Conservation (phyloP, 2,888 invertebrate genomes). For the Lottia scabra region DNA sequence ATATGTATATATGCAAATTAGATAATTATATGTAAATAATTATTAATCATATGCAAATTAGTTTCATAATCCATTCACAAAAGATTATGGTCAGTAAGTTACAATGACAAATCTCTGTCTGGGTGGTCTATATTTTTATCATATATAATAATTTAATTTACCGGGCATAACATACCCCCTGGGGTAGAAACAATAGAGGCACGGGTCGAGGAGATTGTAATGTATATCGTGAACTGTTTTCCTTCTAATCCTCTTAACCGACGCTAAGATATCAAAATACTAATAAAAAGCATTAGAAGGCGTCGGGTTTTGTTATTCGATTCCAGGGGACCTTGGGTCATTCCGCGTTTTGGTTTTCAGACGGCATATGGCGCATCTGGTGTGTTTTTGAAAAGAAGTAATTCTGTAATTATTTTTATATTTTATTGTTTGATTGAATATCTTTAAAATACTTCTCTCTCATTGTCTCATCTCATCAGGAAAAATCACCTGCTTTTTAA, state of each 20-base stretch:
- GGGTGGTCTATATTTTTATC: no score
- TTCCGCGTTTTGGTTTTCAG: not conserved
- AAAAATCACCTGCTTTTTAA: not conserved
- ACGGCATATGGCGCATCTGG: not conserved
- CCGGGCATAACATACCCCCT: not conserved
- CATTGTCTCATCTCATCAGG: not conserved
- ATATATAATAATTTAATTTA: no score
- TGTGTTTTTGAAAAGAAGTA: not conserved
- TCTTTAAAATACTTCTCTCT: not conserved
- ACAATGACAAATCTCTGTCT: no score
- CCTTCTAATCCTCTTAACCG: not conserved
- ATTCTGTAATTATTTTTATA: not conserved
- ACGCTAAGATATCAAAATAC: not conserved
- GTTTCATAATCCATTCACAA: no score
- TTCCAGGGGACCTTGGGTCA: not conserved
- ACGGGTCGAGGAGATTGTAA: not conserved
- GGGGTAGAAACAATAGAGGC: not conserved
- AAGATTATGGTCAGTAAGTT: no score
- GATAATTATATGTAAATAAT: no score
- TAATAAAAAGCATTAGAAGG: slow-evolving; percentile 1
- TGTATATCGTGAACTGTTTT: not conserved
- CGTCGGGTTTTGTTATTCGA: not conserved
- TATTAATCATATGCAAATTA: no score
- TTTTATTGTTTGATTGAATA: slow-evolving; percentile 4
- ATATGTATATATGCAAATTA: no score